Evolutionary conservation across 2,113 vertebrate genomes (phyloP), one percentile per base, ranked within the genome.

Genomic region (Gila orcuttii): DNA sequence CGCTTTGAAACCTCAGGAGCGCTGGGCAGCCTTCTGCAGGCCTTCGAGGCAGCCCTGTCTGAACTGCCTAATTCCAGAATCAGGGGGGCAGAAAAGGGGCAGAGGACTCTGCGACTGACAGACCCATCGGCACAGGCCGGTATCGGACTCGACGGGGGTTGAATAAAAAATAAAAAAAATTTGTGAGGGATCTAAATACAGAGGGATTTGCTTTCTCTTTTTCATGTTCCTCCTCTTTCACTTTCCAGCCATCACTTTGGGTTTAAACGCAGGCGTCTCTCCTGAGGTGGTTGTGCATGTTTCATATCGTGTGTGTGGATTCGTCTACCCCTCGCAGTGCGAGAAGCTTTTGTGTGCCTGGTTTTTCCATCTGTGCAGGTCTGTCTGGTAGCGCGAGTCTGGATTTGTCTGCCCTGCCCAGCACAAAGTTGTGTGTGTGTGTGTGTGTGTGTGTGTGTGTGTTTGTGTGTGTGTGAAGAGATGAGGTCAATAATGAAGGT

Each of bases 1-100:
- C 31, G 91, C 90, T 93, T 90, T 93, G 91, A 94, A 95, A 94
- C 94, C 86, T 90, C 45, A 91, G 92, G 93, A 93, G 92, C 88
- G 86, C 85, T 3, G 42, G 77, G 82, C 90, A 82, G 87, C 90
- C 28, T 88, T 90, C 89, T 90, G 91, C 76, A 73, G 73, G 90
- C 89, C 89, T 87, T 66, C 71, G 86, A 89, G 92, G 90, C 64
- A 91, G 90, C 89, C 87, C 88, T 94, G 93, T 94, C 93, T 93
- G 90, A 92, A 91, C 74, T 39, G 6, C 52, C 89, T 92, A 90
- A 94, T 94, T 95, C 91, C 92, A 92, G 93, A 90, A 90, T 90
- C 89, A 89, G 90, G 91, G 82, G 86, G 87, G 87, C 87, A 85
- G 85, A 71, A 85, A 39, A 69, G 83, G 86, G 84, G 89, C 57